Evolutionary conservation across 2,113 vertebrate species (phyloP).

Genomic region (Polyodon spathula): DNA sequence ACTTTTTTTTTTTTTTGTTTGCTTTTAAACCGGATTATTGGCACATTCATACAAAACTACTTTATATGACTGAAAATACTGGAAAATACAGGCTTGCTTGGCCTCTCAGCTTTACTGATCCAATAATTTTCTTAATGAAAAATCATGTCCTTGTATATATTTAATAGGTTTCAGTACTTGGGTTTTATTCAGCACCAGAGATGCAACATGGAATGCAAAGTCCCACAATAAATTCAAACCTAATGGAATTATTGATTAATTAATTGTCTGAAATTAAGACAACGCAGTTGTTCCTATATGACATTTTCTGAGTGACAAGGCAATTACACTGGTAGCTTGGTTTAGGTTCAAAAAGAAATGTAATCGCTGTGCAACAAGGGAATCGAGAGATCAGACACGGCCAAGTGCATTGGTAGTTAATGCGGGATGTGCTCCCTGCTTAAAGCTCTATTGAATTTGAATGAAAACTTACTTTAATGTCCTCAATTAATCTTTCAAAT

Average conservation of each 20-base stretch:
- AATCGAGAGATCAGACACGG: conserved; percentile 10
- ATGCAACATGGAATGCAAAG: too few species aligned
- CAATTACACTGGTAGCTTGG: conserved; percentile 20
- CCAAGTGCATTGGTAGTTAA: conserved; percentile 4
- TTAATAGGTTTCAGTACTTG: neutral
- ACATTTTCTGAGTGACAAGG: conserved; percentile 22
- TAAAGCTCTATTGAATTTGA: neutral
- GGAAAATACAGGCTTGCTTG: too few species aligned
- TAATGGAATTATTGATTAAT: conserved; percentile 31
- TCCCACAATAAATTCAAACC: conserved; percentile 18
- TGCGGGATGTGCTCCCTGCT: conserved; percentile 5
- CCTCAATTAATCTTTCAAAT: conserved; percentile 21
- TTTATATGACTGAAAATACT: too few species aligned
- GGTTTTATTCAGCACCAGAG: neutral
- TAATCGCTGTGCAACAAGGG: conserved; percentile 18
- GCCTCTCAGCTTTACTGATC: too few species aligned
- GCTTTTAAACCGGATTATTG: too few species aligned
- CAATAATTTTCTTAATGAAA: too few species aligned
- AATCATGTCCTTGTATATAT: too few species aligned
- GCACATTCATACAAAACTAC: too few species aligned
- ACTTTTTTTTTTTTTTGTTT: too few species aligned
- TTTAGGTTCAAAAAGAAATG: conserved; percentile 23
- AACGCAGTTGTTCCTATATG: conserved; percentile 21
- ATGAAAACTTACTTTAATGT: conserved; percentile 15
- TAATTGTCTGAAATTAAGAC: conserved; percentile 31